Conservation (phyloP, 2,888 invertebrate species). For the Acleris literana region DNA sequence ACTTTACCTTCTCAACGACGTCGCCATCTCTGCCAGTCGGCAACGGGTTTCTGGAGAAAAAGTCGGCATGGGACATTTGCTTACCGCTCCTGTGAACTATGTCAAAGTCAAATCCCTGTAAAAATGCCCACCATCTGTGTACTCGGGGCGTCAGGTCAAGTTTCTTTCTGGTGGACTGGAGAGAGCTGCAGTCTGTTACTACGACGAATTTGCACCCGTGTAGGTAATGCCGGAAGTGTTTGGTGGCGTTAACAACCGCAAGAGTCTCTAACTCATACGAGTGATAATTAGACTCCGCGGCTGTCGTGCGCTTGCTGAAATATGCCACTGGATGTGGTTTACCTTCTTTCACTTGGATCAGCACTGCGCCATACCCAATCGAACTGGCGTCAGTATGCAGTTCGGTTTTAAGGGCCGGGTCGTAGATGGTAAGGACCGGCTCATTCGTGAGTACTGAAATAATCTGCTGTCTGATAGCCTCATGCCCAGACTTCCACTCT, state of each 20-base stretch:
- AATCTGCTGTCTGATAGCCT: conserved; percentile 2
- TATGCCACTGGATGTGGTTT: not conserved
- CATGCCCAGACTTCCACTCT: conserved; percentile 4
- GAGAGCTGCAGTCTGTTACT: conserved; percentile 8
- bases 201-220: too few species aligned
- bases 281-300: conserved; percentile 6
- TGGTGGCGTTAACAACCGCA: too few species aligned
- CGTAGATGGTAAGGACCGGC: conserved; percentile 7
- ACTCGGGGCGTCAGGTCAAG: conserved; percentile 2
- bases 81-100: conserved; percentile 9
- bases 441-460: conserved; percentile 1
- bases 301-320: not conserved
- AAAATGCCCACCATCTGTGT: conserved; percentile 14
- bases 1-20: not conserved
- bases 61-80: conserved; percentile 6
- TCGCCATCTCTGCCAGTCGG: not conserved
- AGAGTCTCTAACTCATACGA: conserved; percentile 7
- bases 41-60: conserved; percentile 7
- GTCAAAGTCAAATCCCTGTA: conserved; percentile 14
- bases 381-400: conserved; percentile 13
- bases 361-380: not conserved
- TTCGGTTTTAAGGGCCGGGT: not conserved
- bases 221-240: too few species aligned
- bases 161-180: not conserved
- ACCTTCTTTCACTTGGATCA: conserved; percentile 3